phyloP scores from a whole-genome alignment of 2,113 vertebrate genomes.

The Diglossa brunneiventris region DNA sequence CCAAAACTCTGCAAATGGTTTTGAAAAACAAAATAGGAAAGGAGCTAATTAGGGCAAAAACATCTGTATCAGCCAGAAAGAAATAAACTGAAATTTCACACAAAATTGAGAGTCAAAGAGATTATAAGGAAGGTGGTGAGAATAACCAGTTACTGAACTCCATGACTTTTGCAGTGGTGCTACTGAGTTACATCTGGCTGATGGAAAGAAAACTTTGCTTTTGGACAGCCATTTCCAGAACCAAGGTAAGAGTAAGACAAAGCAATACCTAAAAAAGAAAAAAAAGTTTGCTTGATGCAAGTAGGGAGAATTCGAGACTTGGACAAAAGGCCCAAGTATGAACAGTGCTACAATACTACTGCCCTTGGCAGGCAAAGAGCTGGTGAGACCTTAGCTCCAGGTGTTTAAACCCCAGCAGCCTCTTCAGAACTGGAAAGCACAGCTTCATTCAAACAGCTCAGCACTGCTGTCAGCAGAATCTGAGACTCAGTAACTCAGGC shows the following conservation, averaged over 20 bases:
- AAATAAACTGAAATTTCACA: not conserved
- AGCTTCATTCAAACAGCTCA: not conserved
- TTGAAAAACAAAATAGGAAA: not conserved
- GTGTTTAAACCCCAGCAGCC: not conserved
- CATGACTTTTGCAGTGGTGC: not conserved
- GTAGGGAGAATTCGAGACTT: not conserved
- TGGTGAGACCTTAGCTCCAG: not conserved
- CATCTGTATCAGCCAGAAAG: not conserved
- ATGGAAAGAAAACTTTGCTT: not conserved
- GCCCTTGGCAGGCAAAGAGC: not conserved
- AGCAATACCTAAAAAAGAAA: not conserved
- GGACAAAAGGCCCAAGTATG: not conserved
- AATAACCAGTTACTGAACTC: not conserved
- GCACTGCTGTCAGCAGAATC: not conserved
- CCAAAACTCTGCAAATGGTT: not conserved
- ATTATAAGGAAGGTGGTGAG: not conserved
- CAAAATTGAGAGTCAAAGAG: not conserved
- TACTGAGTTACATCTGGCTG: not conserved
- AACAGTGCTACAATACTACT: not conserved
- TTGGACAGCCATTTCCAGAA: not conserved
- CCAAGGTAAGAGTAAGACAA: not conserved
- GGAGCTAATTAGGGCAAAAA: not conserved
- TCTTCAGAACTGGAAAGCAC: not conserved
- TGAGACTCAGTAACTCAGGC: not conserved
- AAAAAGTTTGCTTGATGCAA: not conserved